Evolutionary conservation across 1,140 invertebrate species (phyloP), one percentile per base, ranked within the genome.

Genomic region (Fopius arisanus): DNA sequence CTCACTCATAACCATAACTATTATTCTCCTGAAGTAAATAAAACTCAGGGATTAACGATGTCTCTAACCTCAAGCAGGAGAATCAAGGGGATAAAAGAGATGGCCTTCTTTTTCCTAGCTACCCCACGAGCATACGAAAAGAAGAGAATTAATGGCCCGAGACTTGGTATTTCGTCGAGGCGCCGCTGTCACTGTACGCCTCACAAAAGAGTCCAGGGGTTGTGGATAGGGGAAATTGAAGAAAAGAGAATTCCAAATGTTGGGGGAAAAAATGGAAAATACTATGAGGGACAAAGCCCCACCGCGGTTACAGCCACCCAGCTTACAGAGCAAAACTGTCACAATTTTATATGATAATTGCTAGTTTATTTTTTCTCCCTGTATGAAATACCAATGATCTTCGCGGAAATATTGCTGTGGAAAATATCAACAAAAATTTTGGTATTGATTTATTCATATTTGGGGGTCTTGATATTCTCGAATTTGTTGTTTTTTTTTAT

Each of bases 91-190:
- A 51, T n/a, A 21, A 59, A 48, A 48, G 43, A 26, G 54, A 59
- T 59, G 23, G 23, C 23, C 54, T 28, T 28, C 23, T 59, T 28
- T 59, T 28, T 29, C 68, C 43, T 19, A 37, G n/a, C 33, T 37
- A 65, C 41, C n/a, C 33, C 29, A 41, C 62, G 37, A 67, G 43
- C 62, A 26, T 59, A 59, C 23, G 54, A 59, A 33, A 72, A 72
- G 63, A 67, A 72, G 12, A 72, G 63, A 72, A 72, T 72, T 72
- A 72, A 72, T 72, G 70, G 65, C 70, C 62, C 70, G 62, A 67
- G 70, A 72, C 70, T 72, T 21, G 31, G 62, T 40, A 72, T 48
- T 63, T 63, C 65, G n/a, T 28, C 10, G 54, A 54, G 70, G 70
- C 70, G 70, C 51, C 70, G 62, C 65, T 41, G 41, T 43, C 23